A percentile compares a stretch with the other conserved stretches of the same genome.
phyloP scores from a whole-genome alignment of 2,797 vertebrate genomes.

The Halcyon badia region DNA sequence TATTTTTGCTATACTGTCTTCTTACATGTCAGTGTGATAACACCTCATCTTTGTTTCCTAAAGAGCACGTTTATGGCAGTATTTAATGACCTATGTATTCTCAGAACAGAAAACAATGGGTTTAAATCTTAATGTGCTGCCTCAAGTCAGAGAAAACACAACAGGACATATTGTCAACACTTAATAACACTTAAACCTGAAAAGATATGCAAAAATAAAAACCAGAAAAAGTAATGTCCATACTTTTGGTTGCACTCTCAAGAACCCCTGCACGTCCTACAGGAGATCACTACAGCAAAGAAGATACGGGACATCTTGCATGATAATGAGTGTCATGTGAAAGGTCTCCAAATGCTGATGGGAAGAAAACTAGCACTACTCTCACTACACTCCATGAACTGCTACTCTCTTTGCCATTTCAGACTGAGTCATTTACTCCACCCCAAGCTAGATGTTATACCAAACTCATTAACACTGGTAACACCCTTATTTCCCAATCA shows the following conservation, averaged over 20 bases:
- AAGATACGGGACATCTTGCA: neutral
- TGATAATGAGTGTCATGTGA: neutral
- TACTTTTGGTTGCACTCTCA: neutral
- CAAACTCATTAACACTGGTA: neutral
- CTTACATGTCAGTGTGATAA: neutral
- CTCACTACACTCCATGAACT: neutral
- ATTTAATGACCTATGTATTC: neutral
- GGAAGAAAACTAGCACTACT: neutral
- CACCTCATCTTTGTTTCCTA: neutral
- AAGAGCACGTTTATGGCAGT: neutral
- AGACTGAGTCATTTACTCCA: neutral
- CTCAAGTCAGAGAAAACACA: neutral
- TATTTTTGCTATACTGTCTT: neutral
- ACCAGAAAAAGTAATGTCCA: neutral
- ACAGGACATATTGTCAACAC: neutral
- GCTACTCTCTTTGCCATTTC: neutral
- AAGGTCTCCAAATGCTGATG: neutral
- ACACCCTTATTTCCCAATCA: constrained; percentile 14
- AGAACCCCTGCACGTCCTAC: neutral
- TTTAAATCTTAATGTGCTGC: neutral
- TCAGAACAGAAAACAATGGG: neutral
- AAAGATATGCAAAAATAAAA: neutral
- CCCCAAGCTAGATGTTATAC: neutral
- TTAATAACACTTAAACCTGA: neutral
- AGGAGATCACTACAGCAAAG: neutral